These are phyloP conservation scores for Salminus brasiliensis DNA, from an alignment of 2,113 vertebrate species.

Conservation along the genomic window DNA sequence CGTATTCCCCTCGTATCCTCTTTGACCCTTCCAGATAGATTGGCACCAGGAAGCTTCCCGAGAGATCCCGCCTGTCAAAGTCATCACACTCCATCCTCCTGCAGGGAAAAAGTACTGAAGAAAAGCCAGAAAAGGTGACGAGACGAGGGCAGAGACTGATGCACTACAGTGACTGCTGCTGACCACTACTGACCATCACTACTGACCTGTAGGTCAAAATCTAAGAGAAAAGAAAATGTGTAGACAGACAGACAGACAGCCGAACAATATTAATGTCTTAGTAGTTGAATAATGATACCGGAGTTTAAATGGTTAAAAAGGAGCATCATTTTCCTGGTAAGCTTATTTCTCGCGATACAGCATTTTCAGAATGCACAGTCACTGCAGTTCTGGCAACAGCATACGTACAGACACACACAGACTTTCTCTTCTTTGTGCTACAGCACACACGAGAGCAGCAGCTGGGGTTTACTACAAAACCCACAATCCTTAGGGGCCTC, in stretches of 20 bases:
- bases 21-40: slow-evolving; percentile 70
- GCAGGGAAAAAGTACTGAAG: slow-evolving; percentile 25
- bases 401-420: not conserved
- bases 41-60: slow-evolving; percentile 75
- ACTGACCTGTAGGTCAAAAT: not conserved
- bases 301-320: no score
- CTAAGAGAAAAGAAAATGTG: no score
- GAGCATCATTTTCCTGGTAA: no score
- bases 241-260: no score
- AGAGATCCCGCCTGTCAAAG: slow-evolving; percentile 74
- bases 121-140: slow-evolving; percentile 4
- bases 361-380: not conserved
- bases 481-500: slow-evolving; percentile 43
- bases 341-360: no score
- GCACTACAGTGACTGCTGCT: not conserved
- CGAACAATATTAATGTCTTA: no score
- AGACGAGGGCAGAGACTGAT: not conserved
- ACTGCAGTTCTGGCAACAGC: not conserved
- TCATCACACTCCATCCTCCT: slow-evolving; percentile 70
- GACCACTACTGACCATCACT: not conserved
- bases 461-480: slow-evolving; percentile 23
- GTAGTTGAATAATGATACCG: no score
- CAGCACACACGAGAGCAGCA: slow-evolving; percentile 38
- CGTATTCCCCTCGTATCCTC: slow-evolving; percentile 64
- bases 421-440: not conserved